phyloP scores from a whole-genome alignment of 2,888 invertebrate genomes.

The Drepana falcataria region DNA sequence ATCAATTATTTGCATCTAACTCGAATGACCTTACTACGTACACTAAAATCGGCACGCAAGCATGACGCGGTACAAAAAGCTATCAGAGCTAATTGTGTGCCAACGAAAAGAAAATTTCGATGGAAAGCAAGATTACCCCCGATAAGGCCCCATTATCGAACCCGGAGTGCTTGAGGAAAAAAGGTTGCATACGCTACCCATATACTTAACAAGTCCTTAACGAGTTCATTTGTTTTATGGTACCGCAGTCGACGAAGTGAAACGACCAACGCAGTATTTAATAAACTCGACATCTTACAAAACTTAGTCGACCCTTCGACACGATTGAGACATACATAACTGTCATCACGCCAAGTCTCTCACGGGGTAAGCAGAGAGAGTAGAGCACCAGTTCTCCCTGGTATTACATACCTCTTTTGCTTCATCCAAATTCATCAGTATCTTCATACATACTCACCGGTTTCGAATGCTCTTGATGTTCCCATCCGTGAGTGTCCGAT shows the following conservation, averaged over 20 bases:
- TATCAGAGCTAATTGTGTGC: slow-evolving; percentile 72
- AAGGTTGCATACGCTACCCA: slow-evolving; percentile 44
- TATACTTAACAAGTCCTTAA: slow-evolving; percentile 44
- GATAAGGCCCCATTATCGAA: slow-evolving; percentile 68
- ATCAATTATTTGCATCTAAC: slow-evolving; percentile 14
- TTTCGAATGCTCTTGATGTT: too few species aligned
- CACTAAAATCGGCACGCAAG: slow-evolving; percentile 30
- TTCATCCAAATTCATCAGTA: too few species aligned
- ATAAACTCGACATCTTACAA: too few species aligned
- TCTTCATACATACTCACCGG: too few species aligned
- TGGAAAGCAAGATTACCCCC: slow-evolving; percentile 52
- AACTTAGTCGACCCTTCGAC: too few species aligned
- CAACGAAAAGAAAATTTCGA: slow-evolving; percentile 68
- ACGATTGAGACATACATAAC: too few species aligned
- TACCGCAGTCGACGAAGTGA: slow-evolving; percentile 14
- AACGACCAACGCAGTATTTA: background rate
- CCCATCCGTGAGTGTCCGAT: too few species aligned
- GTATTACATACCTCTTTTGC: too few species aligned
- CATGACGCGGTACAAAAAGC: slow-evolving; percentile 68
- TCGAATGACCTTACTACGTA: slow-evolving; percentile 10
- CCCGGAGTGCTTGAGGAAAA: slow-evolving; percentile 56
- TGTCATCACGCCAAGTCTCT: too few species aligned
- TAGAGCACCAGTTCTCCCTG: too few species aligned
- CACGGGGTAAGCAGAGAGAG: too few species aligned
- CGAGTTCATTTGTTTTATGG: slow-evolving; percentile 33